Conservation (phyloP, 2,888 invertebrate species). For the Perizoma flavofasciatum region DNA sequence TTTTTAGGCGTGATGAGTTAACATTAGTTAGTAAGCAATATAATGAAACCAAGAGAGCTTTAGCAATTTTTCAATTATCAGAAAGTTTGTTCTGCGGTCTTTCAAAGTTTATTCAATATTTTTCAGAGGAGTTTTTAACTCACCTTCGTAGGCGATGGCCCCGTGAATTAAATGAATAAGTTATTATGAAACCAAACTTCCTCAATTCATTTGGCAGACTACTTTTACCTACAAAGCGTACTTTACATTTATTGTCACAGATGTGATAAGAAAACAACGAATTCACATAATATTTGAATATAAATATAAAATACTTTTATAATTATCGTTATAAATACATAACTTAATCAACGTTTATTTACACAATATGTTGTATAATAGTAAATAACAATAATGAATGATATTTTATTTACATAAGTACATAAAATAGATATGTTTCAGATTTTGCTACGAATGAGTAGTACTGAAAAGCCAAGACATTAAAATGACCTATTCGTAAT, state of each 20-base stretch:
- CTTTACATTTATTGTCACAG: conserved; percentile 82
- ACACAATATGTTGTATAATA: conserved; percentile 64
- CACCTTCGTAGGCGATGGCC: conserved; percentile 20
- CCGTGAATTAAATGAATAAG: conserved; percentile 30
- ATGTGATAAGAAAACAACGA: conserved; percentile 71
- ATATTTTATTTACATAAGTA: conserved; percentile 66
- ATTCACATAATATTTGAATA: conserved; percentile 43
- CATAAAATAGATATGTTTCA: conserved; percentile 79
- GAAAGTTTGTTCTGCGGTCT: too few relatives aligned
- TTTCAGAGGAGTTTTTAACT: background rate
- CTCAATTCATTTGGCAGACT: conserved; percentile 67
- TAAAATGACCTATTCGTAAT: background rate
- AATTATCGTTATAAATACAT: conserved; percentile 41
- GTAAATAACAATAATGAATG: conserved; percentile 54
- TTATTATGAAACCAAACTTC: conserved; percentile 25
- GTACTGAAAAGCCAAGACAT: conserved; percentile 11
- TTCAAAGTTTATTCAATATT: too few relatives aligned
- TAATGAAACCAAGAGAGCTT: too few relatives aligned
- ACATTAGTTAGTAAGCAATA: too few relatives aligned
- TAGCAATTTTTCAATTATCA: too few relatives aligned
- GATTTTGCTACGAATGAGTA: conserved; percentile 49
- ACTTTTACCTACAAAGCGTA: conserved; percentile 78
- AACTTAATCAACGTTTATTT: conserved; percentile 51
- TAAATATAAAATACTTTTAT: conserved; percentile 45
- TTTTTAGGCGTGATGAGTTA: too few relatives aligned